Evolutionary conservation across 2,797 vertebrate genomes (phyloP).

Genomic region (Rhabdomys pumilio): DNA sequence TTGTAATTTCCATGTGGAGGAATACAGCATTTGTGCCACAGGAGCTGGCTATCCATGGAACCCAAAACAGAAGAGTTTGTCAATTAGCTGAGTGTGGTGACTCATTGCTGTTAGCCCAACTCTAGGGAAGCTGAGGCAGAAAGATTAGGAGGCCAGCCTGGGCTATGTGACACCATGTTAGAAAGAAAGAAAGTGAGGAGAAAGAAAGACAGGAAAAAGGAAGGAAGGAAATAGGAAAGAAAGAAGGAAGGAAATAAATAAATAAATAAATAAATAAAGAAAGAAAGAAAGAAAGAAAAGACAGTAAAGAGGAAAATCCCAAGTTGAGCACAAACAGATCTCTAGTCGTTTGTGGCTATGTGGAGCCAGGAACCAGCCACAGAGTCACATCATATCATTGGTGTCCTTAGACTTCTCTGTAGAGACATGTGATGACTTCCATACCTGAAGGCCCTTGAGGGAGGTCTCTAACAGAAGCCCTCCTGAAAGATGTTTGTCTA

Average conservation of each 20-base stretch:
- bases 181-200: background rate
- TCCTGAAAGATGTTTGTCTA: conserved; percentile 13
- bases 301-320: background rate
- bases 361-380: background rate
- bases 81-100: background rate
- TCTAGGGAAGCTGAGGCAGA: background rate
- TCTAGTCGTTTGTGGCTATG: background rate
- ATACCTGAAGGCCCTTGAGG: background rate
- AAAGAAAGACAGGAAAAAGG: background rate
- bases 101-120: background rate
- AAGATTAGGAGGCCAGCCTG: background rate
- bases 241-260: too few species aligned
- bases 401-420: background rate
- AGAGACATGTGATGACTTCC: background rate
- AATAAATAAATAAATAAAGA: too few species aligned
- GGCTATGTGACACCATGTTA: background rate
- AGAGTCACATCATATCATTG: background rate
- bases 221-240: background rate
- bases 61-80: conserved; percentile 23
- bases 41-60: background rate
- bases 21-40: background rate
- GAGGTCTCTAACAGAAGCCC: background rate
- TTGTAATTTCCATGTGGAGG: background rate
- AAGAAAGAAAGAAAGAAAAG: background rate
- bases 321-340: background rate